A percentile compares a stretch with the other conserved stretches of the same genome.
phyloP scores from a whole-genome alignment of 2,113 vertebrate genomes.

The Sapayoa aenigma region DNA sequence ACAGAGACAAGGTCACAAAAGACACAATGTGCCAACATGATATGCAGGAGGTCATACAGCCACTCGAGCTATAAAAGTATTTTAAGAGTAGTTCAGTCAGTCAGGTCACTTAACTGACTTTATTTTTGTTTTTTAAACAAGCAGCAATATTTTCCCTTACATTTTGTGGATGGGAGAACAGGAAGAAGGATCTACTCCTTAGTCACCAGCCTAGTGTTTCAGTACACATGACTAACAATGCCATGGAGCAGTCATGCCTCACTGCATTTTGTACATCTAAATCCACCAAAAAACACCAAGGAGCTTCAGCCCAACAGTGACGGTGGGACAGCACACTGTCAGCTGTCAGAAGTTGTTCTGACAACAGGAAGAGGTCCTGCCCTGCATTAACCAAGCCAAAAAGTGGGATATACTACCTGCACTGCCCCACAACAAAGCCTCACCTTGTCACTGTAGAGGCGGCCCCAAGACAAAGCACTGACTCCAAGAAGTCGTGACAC shows the following conservation, averaged over 20 bases:
- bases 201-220: background rate
- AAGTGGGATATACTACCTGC: background rate
- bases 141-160: background rate
- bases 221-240: background rate
- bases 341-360: background rate
- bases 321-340: background rate
- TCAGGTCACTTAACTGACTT: slow-evolving; percentile 1
- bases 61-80: background rate
- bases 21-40: background rate
- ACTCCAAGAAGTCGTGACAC: too few relatives aligned
- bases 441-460: too few relatives aligned
- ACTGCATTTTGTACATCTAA: background rate
- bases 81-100: slow-evolving; percentile 10
- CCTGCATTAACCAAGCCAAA: background rate
- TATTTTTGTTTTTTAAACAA: background rate
- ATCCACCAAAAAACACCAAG: background rate
- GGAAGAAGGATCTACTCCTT: background rate
- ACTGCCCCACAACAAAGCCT: background rate
- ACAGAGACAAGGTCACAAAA: background rate
- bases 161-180: background rate
- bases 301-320: background rate
- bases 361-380: background rate
- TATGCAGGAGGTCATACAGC: background rate
- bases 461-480: too few relatives aligned
- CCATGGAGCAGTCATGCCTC: background rate